Conservation (phyloP, 2,888 invertebrate genomes). For the Aromia moschata region DNA sequence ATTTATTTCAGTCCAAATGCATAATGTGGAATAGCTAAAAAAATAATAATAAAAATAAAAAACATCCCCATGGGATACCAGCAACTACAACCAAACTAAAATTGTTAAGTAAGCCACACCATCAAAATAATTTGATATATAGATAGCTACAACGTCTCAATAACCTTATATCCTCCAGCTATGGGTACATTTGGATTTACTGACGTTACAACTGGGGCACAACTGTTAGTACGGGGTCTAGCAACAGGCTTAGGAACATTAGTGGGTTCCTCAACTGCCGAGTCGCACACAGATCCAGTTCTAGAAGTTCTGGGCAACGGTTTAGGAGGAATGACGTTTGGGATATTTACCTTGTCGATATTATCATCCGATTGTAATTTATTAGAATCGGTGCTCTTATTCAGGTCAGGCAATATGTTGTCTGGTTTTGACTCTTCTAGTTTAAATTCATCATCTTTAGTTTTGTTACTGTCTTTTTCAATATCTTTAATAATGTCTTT, state of each 20-base stretch:
- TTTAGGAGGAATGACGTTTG: slow-evolving; percentile 71
- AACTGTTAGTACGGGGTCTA: slow-evolving; percentile 73
- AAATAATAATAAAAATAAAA: too few species aligned
- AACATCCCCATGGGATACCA: slow-evolving; percentile 8
- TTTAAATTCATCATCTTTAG: slow-evolving; percentile 17
- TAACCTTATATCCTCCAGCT: slow-evolving; percentile 80
- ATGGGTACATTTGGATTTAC: slow-evolving; percentile 66
- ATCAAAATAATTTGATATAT: slow-evolving; percentile 3
- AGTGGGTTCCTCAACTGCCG: slow-evolving; percentile 64
- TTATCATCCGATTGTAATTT: slow-evolving; percentile 48
- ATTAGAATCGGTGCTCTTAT: slow-evolving; percentile 14
- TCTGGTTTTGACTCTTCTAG: slow-evolving; percentile 17
- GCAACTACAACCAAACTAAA: slow-evolving; percentile 23
- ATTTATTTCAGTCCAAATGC: too few species aligned
- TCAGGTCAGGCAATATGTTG: slow-evolving; percentile 17
- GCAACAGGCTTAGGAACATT: slow-evolving; percentile 72
- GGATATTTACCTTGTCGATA: slow-evolving; percentile 61
- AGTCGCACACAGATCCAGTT: slow-evolving; percentile 77
- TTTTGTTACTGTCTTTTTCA: slow-evolving; percentile 61
- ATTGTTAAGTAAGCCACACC: slow-evolving; percentile 12
- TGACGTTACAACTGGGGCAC: slow-evolving; percentile 69
- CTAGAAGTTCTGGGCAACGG: slow-evolving; percentile 82
- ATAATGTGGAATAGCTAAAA: too few species aligned
- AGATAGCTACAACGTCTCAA: slow-evolving; percentile 33
- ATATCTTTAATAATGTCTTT: slow-evolving; percentile 72